Evolutionary conservation across 2,888 invertebrate species (phyloP).

Genomic region (Psylliodes chrysocephalus): DNA sequence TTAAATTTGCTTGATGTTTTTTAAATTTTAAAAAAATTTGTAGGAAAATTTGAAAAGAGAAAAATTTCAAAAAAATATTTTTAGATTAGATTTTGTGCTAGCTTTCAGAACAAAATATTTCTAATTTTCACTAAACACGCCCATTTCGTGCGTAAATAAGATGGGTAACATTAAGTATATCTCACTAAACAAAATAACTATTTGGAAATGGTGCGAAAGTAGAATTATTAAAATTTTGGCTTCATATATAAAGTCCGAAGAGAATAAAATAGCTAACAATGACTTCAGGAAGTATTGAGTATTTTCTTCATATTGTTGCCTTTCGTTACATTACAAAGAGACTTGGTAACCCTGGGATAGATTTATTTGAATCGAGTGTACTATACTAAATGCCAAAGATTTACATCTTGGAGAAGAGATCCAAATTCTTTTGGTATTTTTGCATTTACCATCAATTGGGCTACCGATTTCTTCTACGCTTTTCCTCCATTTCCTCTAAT

Average conservation of each 20-base stretch:
- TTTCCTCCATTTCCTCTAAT: constrained; percentile 40
- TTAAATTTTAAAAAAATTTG: too few relatives aligned
- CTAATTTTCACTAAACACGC: too few relatives aligned
- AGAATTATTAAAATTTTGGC: constrained; percentile 32
- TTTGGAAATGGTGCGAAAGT: constrained; percentile 39
- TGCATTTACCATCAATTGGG: constrained; percentile 38
- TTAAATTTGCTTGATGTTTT: too few relatives aligned
- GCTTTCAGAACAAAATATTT: too few relatives aligned
- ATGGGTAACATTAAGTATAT: constrained; percentile 35
- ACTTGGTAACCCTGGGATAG: constrained; percentile 31
- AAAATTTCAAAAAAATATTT: too few relatives aligned
- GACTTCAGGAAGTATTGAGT: too few relatives aligned
- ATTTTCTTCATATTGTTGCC: too few relatives aligned
- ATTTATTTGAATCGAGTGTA: too few relatives aligned
- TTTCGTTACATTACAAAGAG: constrained; percentile 10
- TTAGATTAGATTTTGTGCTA: too few relatives aligned
- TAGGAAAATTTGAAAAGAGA: too few relatives aligned
- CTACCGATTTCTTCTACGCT: constrained; percentile 35
- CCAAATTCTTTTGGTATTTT: constrained; percentile 34
- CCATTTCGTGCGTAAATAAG: constrained; percentile 35
- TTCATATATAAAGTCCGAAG: constrained; percentile 26
- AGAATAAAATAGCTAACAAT: too few relatives aligned
- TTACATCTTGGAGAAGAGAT: constrained; percentile 34
- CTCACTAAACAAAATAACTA: constrained; percentile 18
- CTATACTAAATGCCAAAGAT: constrained; percentile 36